phyloP scores from a whole-genome alignment of 2,113 vertebrate genomes.

The Panthera uncia region DNA sequence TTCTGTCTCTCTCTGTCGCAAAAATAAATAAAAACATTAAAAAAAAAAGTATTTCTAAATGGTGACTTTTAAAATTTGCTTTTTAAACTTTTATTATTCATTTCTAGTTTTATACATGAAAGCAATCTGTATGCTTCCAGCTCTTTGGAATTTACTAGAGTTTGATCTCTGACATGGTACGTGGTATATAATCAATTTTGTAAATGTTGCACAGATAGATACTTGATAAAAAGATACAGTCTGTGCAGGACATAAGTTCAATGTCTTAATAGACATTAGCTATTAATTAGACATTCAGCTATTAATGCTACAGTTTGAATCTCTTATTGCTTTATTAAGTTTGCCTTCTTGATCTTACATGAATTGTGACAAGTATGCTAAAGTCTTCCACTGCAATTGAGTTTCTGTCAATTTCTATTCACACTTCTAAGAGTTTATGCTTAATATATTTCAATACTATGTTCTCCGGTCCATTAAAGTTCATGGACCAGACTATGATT shows the following conservation, averaged over 20 bases:
- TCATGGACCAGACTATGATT: slow-evolving; percentile 45
- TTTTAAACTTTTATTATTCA: not conserved
- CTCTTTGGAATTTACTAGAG: not conserved
- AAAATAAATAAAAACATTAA: too few species aligned
- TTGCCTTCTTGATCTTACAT: slow-evolving; percentile 20
- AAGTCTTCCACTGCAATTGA: not conserved
- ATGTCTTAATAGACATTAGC: not conserved
- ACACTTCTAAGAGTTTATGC: slow-evolving; percentile 20
- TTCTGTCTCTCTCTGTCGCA: too few species aligned
- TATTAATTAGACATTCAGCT: not conserved
- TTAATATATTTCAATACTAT: slow-evolving; percentile 21
- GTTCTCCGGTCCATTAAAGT: slow-evolving; percentile 57
- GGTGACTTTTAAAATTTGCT: not conserved
- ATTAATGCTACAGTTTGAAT: not conserved
- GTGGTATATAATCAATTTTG: not conserved
- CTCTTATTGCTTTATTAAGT: not conserved
- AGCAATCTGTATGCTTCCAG: not conserved
- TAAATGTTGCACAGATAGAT: not conserved
- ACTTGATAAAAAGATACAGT: not conserved
- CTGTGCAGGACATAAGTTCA: not conserved
- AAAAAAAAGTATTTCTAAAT: not conserved
- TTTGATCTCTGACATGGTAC: not conserved
- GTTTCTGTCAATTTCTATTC: slow-evolving; percentile 23
- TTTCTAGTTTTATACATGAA: slow-evolving; percentile 4
- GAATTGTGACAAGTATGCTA: not conserved